A percentile compares a stretch with the other conserved stretches of the same genome.
Conservation (phyloP, 2,113 vertebrate genomes). For the Cairina moschata region DNA sequence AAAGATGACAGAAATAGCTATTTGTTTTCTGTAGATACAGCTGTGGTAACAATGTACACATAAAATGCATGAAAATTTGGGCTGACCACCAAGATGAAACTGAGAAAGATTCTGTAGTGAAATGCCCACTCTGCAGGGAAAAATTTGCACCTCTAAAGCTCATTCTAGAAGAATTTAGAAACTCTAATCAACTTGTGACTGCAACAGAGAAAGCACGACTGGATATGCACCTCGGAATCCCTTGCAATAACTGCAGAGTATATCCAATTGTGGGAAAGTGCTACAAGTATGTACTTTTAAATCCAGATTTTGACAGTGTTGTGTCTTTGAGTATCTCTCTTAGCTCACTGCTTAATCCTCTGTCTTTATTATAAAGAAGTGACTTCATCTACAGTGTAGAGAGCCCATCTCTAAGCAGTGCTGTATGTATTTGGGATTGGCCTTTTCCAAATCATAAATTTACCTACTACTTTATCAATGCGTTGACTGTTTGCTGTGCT, state of each 20-base stretch:
- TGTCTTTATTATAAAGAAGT: not conserved
- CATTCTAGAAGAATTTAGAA: conserved; percentile 75
- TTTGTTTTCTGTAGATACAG: conserved; percentile 67
- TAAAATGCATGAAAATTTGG: conserved; percentile 80
- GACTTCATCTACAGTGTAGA: not conserved
- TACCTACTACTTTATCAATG: not conserved
- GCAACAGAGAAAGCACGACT: conserved; percentile 70
- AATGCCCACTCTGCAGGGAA: conserved; percentile 78
- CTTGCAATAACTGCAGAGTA: conserved; percentile 69
- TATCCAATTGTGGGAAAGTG: conserved; percentile 71
- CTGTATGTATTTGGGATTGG: not conserved
- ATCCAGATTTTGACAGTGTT: not conserved
- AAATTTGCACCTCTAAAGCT: conserved; percentile 65
- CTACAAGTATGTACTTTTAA: conserved; percentile 74
- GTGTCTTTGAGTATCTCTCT: not conserved
- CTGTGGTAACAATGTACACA: conserved; percentile 79
- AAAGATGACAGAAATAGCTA: not conserved
- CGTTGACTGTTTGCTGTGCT: not conserved
- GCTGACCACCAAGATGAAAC: conserved; percentile 60
- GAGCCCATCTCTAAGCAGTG: not conserved
- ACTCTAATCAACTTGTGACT: conserved; percentile 64
- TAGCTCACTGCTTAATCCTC: not conserved
- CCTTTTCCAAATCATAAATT: not conserved
- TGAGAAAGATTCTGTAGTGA: conserved; percentile 51
- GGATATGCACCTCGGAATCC: conserved; percentile 77